Percentiles rank a stretch among this genome's conserved stretches.
Conservation (phyloP, 2,888 invertebrate species). For the Aphidoletes aphidimyza region DNA sequence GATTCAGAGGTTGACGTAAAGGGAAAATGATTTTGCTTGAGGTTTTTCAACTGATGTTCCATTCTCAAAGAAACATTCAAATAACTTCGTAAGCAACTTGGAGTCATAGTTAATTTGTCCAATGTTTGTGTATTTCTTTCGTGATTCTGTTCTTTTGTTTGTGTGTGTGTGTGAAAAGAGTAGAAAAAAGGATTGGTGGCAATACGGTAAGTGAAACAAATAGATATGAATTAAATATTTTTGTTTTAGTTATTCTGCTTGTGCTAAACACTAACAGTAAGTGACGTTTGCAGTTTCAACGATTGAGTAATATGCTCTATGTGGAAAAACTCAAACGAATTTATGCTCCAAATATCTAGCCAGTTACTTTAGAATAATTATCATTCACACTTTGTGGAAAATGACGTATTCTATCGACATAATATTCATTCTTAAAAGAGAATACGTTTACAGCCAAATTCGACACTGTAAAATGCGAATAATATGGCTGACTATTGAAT, state of each 20-base stretch:
- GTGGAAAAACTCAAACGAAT: not conserved
- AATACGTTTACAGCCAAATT: not conserved
- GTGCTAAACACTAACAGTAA: no score
- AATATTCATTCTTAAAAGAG: not conserved
- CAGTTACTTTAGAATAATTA: constrained; percentile 12
- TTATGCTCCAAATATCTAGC: not conserved
- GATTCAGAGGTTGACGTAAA: not conserved
- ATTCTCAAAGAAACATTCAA: not conserved
- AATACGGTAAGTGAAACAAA: not conserved
- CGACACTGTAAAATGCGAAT: not conserved
- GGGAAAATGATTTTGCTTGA: not conserved
- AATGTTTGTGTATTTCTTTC: not conserved
- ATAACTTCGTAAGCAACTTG: not conserved
- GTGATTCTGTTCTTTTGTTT: no score
- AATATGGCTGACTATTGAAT: not conserved
- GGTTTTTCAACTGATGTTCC: not conserved
- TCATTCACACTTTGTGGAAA: constrained; percentile 41
- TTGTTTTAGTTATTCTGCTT: no score
- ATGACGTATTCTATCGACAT: not conserved
- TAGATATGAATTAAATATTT: constrained; percentile 40
- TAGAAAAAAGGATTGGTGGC: not conserved
- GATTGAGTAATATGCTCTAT: not conserved
- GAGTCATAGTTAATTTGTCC: constrained; percentile 28
- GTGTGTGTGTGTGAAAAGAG: not conserved
- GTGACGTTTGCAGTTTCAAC: no score